Evolutionary conservation across 2,113 vertebrate species (phyloP), one percentile per base, ranked within the genome.

Genomic region (Egretta garzetta): DNA sequence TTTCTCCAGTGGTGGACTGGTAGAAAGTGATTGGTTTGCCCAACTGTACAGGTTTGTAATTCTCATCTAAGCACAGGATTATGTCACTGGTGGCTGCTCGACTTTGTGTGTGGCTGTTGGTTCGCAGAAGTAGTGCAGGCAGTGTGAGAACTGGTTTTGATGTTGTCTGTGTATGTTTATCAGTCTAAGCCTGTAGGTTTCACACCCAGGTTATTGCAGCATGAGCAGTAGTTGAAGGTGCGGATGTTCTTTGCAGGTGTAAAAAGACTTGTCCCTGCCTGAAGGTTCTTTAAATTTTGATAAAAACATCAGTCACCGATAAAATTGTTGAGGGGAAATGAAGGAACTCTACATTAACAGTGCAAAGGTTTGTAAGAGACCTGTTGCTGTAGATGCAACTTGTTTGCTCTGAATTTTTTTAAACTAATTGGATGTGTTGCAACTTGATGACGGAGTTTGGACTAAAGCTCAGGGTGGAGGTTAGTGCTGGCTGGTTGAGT

Each of bases 381-480:
- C 26, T 74, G 5, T 10, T 81, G 50, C 49, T 47, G 17, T 52
- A 80, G 52, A 74, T 77, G 80, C 19, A 75, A 26, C n/a, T 86
- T 84, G 13, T 75, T 95, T 89, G 39, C 16, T 76, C 6, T 60
- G 72, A 24, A 9, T 37, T 80, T 55, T 80, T 56, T 41, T 9
- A 2, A 77, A 45, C 43, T 50, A 30, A 28, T 67, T 60, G 7
- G 30, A 16, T 87, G 22, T 81, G 76, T 94, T 2, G 43, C 82
- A 92, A 89, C 68, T 77, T 41, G 64, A 60, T 96, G 94, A 81
- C 55, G 79, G 7, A 68, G 37, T 91, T 92, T 90, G 90, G 85
- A 96, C 80, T 73, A 62, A 90, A 83, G 47, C 45, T 77, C 37
- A 35, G 90, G 85, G 72, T 80, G 93, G 93, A 93, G 82, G 37